A percentile compares a stretch with the other conserved stretches of the same genome.
These are phyloP conservation scores for Glareola pratincola DNA, from an alignment of 2,113 vertebrate genomes.

Conservation along the genomic window DNA sequence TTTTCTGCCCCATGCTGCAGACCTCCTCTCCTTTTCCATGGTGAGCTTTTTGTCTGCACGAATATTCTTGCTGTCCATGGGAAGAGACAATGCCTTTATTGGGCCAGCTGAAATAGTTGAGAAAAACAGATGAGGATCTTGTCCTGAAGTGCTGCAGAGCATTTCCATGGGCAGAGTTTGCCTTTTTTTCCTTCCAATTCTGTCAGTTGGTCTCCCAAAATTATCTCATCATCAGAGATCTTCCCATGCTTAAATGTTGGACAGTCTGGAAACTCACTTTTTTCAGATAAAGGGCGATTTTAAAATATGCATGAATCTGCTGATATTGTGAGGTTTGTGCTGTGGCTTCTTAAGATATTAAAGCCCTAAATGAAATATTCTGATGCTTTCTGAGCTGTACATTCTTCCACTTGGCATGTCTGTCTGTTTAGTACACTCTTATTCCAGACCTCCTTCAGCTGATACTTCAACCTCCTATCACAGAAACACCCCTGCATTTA, in stretches of 20 bases:
- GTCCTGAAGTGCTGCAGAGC: neutral
- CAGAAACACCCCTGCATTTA: neutral
- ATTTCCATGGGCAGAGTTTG: neutral
- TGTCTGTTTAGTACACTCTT: neutral
- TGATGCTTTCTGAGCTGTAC: neutral
- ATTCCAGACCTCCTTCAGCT: neutral
- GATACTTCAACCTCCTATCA: neutral
- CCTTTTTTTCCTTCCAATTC: accelerated
- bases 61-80: neutral
- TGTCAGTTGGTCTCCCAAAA: neutral
- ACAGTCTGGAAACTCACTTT: neutral
- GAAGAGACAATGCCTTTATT: neutral
- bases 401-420: neutral
- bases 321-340: neutral
- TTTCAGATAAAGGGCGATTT: neutral
- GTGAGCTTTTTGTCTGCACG: neutral
- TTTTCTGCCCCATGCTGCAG: neutral
- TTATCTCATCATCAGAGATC: neutral
- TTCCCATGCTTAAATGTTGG: neutral
- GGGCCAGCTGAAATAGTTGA: neutral
- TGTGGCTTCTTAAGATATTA: neutral
- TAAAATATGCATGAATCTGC: neutral
- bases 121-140: neutral
- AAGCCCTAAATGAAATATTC: neutral
- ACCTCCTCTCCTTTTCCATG: accelerated